Evolutionary conservation across 2,113 vertebrate species (phyloP), one percentile per base, ranked within the genome.

Genomic region (Serilophus lunatus): DNA sequence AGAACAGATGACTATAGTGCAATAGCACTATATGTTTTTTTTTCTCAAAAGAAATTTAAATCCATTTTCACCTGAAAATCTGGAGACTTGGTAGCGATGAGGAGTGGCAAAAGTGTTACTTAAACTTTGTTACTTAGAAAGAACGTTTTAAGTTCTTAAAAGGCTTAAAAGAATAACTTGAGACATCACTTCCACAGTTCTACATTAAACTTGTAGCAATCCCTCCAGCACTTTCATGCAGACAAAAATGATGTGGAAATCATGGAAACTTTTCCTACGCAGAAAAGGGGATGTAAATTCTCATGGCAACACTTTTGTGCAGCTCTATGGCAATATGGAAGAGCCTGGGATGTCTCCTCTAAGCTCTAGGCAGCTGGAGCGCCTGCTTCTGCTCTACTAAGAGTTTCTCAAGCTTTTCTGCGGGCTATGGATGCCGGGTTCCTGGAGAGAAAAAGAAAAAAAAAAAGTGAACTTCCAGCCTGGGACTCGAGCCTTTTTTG

Each of bases 141-240:
- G 24, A 63, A 28, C 3, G n/a, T n/a, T n/a, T n/a, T n/a, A n/a
- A n/a, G n/a, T n/a, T n/a, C n/a, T 42, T 29, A 6, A n/a, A 76
- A 65, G 64, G 7, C 20, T 45, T 36, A 16, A 18, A 68, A 74
- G 54, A 57, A 6, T n/a, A 35, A 44, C 63, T 44, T 36, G n/a
- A 56, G 63, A 14, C 12, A 8, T 40, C 0, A 0, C 22, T 83
- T n/a, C 22, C 1, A 1, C 33, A 8, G 35, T 31, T 47, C 29
- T 36, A 3, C 9, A 0, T 47, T 22, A n/a, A 68, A 40, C 3
- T 0, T 2, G 16, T 16, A 42, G 29, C 31, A 36, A 33, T 25
- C 25, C 65, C 50, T 49, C 24, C 9, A 7, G 0, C 40, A 60
- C 23, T 51, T 29, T 36, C 12, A 9, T 3, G 12, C 31, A 16